Conservation (phyloP, 2,113 vertebrate species). For the Megaptera novaeangliae region DNA sequence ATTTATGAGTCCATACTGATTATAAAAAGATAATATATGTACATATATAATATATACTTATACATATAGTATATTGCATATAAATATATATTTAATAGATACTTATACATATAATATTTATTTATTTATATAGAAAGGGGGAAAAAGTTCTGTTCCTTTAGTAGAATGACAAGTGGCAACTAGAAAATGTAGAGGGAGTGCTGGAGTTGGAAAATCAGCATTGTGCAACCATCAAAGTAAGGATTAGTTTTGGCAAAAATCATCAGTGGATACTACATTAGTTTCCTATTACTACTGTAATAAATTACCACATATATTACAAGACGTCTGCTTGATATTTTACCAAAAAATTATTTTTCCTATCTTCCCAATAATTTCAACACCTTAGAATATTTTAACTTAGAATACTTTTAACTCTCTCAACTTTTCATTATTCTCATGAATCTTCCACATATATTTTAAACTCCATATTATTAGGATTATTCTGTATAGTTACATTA, state of each 20-base stretch:
- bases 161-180: background rate
- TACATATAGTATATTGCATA: background rate
- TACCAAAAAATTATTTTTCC: background rate
- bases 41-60: background rate
- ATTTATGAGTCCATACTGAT: background rate
- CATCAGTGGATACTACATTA: background rate
- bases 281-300: background rate
- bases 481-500: background rate
- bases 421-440: background rate
- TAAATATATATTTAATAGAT: background rate
- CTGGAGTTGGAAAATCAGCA: background rate
- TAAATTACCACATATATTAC: background rate
- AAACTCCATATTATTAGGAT: background rate
- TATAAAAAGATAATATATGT: background rate
- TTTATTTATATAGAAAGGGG: background rate
- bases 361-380: background rate
- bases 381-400: background rate
- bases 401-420: background rate
- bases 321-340: background rate
- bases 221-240: background rate
- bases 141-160: background rate
- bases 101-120: background rate
- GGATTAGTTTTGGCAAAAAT: background rate
- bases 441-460: background rate
- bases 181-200: background rate